phyloP scores from a whole-genome alignment of 2,113 vertebrate genomes.

The Saguinus imperator region DNA sequence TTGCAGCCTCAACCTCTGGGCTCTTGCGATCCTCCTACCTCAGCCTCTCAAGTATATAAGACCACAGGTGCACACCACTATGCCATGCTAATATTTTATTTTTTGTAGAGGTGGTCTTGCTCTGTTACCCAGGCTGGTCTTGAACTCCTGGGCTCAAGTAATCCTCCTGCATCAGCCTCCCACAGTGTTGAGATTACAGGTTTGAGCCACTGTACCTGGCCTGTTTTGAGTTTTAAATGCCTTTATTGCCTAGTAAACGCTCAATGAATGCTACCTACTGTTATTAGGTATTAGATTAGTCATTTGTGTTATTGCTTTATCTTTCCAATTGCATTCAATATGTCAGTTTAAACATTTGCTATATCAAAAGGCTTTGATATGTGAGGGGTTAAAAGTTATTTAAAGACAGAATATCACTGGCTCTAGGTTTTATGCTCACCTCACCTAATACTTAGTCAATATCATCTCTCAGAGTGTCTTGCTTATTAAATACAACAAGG shows the following conservation, averaged over 20 bases:
- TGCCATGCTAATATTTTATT: no score
- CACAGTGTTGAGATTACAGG: no score
- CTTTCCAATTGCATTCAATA: background rate
- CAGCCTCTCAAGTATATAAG: no score
- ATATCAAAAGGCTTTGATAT: background rate
- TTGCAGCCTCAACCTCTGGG: no score
- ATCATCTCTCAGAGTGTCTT: background rate
- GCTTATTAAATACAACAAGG: background rate
- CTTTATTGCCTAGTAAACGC: background rate
- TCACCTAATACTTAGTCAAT: background rate
- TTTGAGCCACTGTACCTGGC: no score
- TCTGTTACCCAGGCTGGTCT: no score
- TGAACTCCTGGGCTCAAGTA: no score
- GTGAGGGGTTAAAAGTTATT: background rate
- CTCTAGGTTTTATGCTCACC: conserved; percentile 16
- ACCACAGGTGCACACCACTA: no score
- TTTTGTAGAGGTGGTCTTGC: no score
- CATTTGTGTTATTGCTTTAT: background rate
- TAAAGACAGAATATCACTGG: background rate
- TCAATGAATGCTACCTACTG: background rate
- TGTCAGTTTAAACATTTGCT: conserved; percentile 10
- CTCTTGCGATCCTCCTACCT: no score
- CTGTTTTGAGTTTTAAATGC: conserved; percentile 9
- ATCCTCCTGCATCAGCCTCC: no score
- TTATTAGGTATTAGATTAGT: background rate